phyloP scores from a whole-genome alignment of 2,888 invertebrate genomes.

The Nudaria mundana region DNA sequence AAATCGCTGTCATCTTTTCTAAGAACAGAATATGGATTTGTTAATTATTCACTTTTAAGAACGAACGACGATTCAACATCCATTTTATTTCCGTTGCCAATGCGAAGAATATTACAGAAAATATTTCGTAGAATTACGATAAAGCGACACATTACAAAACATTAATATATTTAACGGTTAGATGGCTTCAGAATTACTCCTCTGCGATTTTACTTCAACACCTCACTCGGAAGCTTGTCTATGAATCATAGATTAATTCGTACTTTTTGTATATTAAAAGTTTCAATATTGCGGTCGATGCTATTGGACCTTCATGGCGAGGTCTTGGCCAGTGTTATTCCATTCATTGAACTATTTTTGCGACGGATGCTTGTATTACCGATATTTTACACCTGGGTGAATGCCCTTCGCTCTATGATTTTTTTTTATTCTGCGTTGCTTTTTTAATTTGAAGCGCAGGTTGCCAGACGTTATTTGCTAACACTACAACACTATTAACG shows the following conservation, averaged over 20 bases:
- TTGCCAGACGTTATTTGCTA: not conserved
- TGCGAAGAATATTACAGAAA: not conserved
- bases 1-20: too few species aligned
- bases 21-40: too few species aligned
- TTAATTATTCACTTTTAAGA: not conserved
- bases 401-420: constrained; percentile 14
- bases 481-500: too few species aligned
- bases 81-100: not conserved
- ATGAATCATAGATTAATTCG: constrained; percentile 6
- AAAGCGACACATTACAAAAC: not conserved
- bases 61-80: not conserved
- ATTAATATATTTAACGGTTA: too few species aligned
- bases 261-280: constrained; percentile 2
- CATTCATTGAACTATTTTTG: constrained; percentile 31
- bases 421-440: not conserved
- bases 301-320: constrained; percentile 31
- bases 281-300: constrained; percentile 37
- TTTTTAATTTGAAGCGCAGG: not conserved
- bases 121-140: not conserved
- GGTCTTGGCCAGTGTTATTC: constrained; percentile 30
- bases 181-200: too few species aligned
- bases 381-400: constrained; percentile 23
- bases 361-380: constrained; percentile 18
- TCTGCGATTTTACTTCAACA: too few species aligned
- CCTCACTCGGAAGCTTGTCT: not conserved